phyloP scores from a whole-genome alignment of 30 jellyfish, hydroid and myxozoan species.

The Chrysaora quinquecirrha region DNA sequence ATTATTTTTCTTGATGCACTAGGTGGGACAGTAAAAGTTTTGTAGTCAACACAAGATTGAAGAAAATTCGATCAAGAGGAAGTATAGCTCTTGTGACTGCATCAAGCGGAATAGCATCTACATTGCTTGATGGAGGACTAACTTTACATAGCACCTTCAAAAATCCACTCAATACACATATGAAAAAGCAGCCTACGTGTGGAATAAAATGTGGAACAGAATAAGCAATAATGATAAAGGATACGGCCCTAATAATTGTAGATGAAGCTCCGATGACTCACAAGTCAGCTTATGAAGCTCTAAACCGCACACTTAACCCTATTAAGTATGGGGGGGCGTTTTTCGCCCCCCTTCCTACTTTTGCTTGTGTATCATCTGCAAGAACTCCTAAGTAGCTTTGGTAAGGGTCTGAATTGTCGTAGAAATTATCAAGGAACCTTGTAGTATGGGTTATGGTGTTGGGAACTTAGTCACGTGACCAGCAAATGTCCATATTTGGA shows the following conservation, averaged over 20 bases:
- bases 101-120: slow-evolving; percentile 77
- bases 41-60: slow-evolving; percentile 14
- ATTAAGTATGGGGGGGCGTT: too few species aligned
- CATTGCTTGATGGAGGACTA: slow-evolving; percentile 60
- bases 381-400: too few species aligned
- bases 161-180: slow-evolving; percentile 19
- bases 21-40: slow-evolving; percentile 86
- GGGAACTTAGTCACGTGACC: too few species aligned
- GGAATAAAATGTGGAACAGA: slow-evolving; percentile 11
- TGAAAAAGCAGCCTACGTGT: neutral
- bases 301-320: too few species aligned
- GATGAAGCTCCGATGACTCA: slow-evolving; percentile 53
- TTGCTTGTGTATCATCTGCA: too few species aligned
- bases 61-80: slow-evolving; percentile 22
- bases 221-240: slow-evolving; percentile 26
- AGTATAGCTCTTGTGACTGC: slow-evolving; percentile 59
- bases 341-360: too few species aligned
- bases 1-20: slow-evolving; percentile 64
- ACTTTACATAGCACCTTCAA: slow-evolving; percentile 55
- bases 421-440: too few species aligned
- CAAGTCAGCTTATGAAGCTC: slow-evolving; percentile 50
- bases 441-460: too few species aligned
- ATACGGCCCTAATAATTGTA: slow-evolving; percentile 5
- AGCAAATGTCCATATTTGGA: too few species aligned
- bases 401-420: too few species aligned